A percentile compares a stretch with the other conserved stretches of the same genome.
phyloP scores from a whole-genome alignment of 2,888 invertebrate species.

The Lasioglossum calceatum region DNA sequence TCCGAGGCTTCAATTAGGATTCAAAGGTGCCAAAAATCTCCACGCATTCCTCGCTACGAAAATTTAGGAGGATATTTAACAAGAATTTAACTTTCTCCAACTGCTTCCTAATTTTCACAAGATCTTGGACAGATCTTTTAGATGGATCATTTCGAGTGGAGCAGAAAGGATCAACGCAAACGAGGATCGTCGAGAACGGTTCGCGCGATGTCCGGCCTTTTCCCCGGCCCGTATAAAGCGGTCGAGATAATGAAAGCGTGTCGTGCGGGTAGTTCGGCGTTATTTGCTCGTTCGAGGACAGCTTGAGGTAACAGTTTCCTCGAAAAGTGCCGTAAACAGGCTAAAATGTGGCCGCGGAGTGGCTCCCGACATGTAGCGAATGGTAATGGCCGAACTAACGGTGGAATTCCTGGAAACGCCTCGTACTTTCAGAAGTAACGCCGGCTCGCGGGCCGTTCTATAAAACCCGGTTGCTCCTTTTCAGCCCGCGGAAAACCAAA shows the following conservation, averaged over 20 bases:
- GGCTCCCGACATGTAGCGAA: conserved; percentile 70
- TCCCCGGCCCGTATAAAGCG: conserved; percentile 37
- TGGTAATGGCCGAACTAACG: conserved; percentile 73
- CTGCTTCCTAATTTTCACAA: neutral
- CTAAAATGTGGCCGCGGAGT: conserved; percentile 67
- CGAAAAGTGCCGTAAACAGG: conserved; percentile 74
- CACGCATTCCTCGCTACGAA: neutral
- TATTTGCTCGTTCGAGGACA: conserved; percentile 44
- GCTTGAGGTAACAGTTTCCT: conserved; percentile 65
- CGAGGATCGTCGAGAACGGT: neutral
- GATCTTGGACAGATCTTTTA: neutral
- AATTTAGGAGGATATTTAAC: neutral
- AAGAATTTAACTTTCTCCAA: neutral
- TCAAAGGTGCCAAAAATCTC: neutral
- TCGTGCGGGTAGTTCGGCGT: conserved; percentile 34
- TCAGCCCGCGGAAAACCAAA: conserved; percentile 35
- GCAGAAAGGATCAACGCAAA: neutral
- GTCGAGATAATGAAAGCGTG: conserved; percentile 64
- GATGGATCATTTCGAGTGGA: neutral
- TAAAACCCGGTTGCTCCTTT: conserved; percentile 40
- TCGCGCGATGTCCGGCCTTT: conserved; percentile 6
- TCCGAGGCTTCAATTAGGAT: neutral
- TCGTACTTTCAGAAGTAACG: conserved; percentile 49
- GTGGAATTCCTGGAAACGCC: conserved; percentile 67
- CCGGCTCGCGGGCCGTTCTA: conserved; percentile 44